These are phyloP conservation scores for Ypsolopha scabrella DNA, from an alignment of 2,888 invertebrate genomes.

Conservation along the genomic window DNA sequence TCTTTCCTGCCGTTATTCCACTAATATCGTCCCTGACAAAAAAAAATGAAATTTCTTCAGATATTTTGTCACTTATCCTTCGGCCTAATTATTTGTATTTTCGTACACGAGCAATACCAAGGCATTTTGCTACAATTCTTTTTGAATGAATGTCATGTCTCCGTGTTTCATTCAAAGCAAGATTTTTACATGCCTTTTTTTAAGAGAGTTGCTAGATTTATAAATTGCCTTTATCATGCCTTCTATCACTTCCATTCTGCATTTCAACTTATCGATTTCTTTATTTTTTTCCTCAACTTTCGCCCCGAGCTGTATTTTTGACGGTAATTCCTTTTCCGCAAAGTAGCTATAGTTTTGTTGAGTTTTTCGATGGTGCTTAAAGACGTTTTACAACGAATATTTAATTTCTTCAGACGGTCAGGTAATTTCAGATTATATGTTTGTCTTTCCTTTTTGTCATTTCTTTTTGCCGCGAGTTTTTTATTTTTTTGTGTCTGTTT, in stretches of 20 bases:
- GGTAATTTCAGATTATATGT: background rate
- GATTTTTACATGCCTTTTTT: background rate
- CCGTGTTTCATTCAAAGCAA: background rate
- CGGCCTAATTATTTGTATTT: no score
- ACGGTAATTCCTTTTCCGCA: constrained; percentile 2
- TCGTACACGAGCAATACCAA: no score
- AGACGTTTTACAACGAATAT: background rate
- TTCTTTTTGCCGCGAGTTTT: background rate
- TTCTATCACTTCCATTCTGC: constrained; percentile 3
- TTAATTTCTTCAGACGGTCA: background rate
- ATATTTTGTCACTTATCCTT: no score
- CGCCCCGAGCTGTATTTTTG: background rate
- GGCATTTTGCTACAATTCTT: no score
- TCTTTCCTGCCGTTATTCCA: no score
- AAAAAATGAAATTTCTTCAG: no score
- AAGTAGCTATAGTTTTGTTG: constrained; percentile 1
- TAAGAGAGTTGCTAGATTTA: background rate
- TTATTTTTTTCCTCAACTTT: background rate
- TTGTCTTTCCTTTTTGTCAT: background rate
- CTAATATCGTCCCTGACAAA: no score
- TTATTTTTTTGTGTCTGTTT: no score
- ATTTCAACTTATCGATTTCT: background rate
- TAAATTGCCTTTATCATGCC: constrained; percentile 1
- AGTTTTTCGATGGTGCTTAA: background rate
- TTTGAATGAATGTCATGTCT: background rate